Conservation (phyloP, 2,113 vertebrate genomes). For the Tetraodon nigroviridis region DNA sequence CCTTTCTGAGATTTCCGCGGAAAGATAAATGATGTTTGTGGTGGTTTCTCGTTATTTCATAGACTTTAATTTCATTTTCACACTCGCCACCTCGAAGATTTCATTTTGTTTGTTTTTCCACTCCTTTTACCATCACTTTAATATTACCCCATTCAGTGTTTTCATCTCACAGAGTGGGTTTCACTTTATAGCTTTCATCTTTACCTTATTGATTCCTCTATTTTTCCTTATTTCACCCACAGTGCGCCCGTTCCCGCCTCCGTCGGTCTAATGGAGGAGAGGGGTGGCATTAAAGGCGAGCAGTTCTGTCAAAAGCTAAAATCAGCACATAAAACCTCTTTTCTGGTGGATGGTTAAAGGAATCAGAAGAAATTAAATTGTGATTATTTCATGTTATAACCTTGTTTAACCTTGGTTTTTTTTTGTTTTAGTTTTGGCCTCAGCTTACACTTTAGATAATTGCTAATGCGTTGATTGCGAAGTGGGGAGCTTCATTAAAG, state of each 20-base stretch:
- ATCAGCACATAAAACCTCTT: constrained; percentile 61
- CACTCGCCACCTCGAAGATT: constrained; percentile 28
- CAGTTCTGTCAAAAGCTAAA: constrained; percentile 23
- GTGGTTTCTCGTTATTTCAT: constrained; percentile 46
- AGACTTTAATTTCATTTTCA: constrained; percentile 44
- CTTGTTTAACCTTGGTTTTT: constrained; percentile 93
- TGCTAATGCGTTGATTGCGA: too few species aligned
- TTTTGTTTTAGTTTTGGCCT: constrained; percentile 3
- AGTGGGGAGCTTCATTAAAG: too few species aligned
- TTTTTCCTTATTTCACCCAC: constrained; percentile 23
- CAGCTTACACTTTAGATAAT: too few species aligned
- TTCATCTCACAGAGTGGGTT: constrained; percentile 34
- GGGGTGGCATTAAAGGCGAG: constrained; percentile 12
- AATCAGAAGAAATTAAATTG: constrained; percentile 39
- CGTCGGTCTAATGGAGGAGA: constrained; percentile 25
- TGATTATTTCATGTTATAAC: constrained; percentile 88
- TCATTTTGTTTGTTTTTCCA: not conserved
- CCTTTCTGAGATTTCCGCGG: constrained; percentile 13
- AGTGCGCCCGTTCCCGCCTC: not conserved
- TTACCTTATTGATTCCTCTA: constrained; percentile 45
- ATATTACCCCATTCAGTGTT: constrained; percentile 3
- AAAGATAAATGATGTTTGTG: constrained; percentile 32
- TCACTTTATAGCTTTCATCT: constrained; percentile 36
- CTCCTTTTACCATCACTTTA: not conserved
- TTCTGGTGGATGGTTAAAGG: constrained; percentile 83